A percentile compares a stretch with the other conserved stretches of the same genome.
Evolutionary conservation across 2,113 vertebrate genomes (phyloP).

Genomic region (Psophia crepitans): DNA sequence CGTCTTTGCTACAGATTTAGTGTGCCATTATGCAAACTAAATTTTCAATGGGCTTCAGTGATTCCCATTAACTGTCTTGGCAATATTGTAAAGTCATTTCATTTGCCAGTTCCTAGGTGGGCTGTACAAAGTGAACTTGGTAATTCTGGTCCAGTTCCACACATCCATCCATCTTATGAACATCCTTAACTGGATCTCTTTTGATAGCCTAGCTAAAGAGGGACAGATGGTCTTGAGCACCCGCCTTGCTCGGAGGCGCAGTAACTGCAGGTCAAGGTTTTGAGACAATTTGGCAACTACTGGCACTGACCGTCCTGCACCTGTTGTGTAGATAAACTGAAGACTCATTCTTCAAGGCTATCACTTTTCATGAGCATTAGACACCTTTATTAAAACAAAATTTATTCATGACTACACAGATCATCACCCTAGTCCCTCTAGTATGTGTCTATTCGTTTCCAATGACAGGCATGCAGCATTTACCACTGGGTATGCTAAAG

Average conservation of each 20-base stretch:
- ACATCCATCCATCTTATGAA: not conserved
- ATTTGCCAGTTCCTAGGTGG: constrained; percentile 11
- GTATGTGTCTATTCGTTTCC: constrained; percentile 42
- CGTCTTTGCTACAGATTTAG: not conserved
- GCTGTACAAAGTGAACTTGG: not conserved
- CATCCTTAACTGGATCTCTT: not conserved
- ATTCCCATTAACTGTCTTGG: constrained; percentile 5
- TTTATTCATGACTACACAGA: constrained; percentile 62
- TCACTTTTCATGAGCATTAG: constrained; percentile 36
- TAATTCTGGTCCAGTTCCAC: not conserved
- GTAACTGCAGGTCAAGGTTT: not conserved
- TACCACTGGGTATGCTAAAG: constrained; percentile 47
- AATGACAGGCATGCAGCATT: constrained; percentile 37
- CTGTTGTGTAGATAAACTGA: constrained; percentile 49
- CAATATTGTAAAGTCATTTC: not conserved
- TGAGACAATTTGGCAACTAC: not conserved
- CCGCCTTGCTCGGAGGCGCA: not conserved
- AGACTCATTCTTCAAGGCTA: constrained; percentile 47
- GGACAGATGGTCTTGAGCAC: not conserved
- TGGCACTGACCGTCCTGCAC: constrained; percentile 17
- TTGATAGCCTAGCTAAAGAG: not conserved
- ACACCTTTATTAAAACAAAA: constrained; percentile 63
- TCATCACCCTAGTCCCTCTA: constrained; percentile 49
- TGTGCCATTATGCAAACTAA: not conserved
- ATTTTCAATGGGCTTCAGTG: not conserved